Evolutionary conservation across 2,888 invertebrate genomes (phyloP).

Genomic region (Mythimna pallens): DNA sequence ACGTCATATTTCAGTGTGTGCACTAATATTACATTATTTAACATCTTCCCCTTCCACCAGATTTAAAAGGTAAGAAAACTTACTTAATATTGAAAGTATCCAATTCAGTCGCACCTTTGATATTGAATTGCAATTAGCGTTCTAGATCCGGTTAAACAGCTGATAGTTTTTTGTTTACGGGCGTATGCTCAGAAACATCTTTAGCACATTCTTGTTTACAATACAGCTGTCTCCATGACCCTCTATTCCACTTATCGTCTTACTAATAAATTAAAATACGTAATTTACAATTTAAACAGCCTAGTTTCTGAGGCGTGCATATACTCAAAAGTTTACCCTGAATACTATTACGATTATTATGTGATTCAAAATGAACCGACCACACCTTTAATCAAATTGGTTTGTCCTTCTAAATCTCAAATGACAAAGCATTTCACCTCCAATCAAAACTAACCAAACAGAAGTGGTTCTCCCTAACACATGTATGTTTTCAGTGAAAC

Average conservation of each 20-base stretch:
- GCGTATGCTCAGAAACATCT: background rate
- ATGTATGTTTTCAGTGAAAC: conserved; percentile 45
- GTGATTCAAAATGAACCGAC: background rate
- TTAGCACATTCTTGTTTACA: conserved; percentile 10
- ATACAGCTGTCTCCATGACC: conserved; percentile 12
- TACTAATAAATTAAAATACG: background rate
- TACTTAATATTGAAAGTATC: too few species aligned
- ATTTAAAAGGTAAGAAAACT: too few species aligned
- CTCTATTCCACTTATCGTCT: background rate
- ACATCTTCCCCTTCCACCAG: too few species aligned
- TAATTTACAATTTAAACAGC: too few species aligned
- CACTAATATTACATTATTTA: too few species aligned
- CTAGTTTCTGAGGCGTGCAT: too few species aligned
- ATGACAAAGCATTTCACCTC: conserved; percentile 13
- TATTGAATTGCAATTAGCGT: conserved; percentile 1
- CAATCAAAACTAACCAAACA: conserved; percentile 16
- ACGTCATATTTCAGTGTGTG: too few species aligned
- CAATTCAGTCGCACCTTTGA: background rate
- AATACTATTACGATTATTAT: background rate
- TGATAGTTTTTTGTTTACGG: conserved; percentile 10
- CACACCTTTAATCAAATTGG: background rate
- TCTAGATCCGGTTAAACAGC: background rate
- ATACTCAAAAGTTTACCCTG: too few species aligned
- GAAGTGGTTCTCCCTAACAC: conserved; percentile 12
- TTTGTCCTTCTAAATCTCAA: conserved; percentile 14